A percentile compares a stretch with the other conserved stretches of the same genome.
Evolutionary conservation across 1,140 invertebrate species (phyloP).

Genomic region (Yoshiicerus persimilis): DNA sequence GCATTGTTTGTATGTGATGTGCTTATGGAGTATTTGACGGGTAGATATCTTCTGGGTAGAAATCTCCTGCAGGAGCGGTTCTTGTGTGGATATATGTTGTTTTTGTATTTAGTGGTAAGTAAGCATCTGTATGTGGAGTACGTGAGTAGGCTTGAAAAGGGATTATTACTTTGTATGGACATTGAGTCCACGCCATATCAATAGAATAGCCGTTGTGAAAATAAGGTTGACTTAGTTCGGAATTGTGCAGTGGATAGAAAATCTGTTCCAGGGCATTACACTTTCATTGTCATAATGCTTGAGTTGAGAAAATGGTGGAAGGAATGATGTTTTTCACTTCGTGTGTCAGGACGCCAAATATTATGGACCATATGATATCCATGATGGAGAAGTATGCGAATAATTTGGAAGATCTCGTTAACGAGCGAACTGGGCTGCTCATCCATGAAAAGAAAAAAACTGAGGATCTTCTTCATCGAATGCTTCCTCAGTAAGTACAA

Average conservation of each 20-base stretch:
- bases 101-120: background rate
- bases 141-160: background rate
- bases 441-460: slow-evolving; percentile 92
- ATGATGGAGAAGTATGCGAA: slow-evolving; percentile 95
- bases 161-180: background rate
- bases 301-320: background rate
- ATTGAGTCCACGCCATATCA: too few species aligned
- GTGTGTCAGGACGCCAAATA: slow-evolving; percentile 38
- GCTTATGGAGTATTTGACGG: background rate
- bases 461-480: slow-evolving; percentile 86
- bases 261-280: background rate
- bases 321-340: slow-evolving; percentile 6
- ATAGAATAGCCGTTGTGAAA: background rate
- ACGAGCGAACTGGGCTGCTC: slow-evolving; percentile 80
- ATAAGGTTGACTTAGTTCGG: background rate
- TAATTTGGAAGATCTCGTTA: slow-evolving; percentile 90
- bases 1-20: background rate
- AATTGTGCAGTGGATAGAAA: background rate
- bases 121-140: background rate
- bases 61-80: background rate
- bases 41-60: background rate
- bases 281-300: background rate
- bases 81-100: background rate
- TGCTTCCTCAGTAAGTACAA: slow-evolving; percentile 77
- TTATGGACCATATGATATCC: slow-evolving; percentile 45